Base-by-base conservation (phyloP, 1,140 invertebrate species). In the Pentalonia nigronervosa region DNA sequence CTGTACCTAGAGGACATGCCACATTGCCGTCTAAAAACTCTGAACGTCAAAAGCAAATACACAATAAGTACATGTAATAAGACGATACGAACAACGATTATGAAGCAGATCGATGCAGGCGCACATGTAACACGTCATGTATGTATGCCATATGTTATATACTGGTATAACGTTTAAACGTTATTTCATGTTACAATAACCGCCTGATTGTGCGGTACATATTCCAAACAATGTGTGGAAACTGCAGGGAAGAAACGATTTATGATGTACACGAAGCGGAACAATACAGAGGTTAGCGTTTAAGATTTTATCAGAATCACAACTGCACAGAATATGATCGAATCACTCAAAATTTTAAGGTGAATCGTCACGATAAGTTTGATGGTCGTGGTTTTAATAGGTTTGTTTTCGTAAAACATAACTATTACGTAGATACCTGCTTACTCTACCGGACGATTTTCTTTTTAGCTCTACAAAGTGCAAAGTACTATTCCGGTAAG, bases 161-260 rank as follows among this genome's bases (percentile, higher is more conserved):
- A 83, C 36, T 36, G 7, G 34, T 36, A 34, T 81, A 34, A 1
- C 7, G 30, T 14, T 67, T 30, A 84, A 48, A 87, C n/a, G 45
- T 87, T 87, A 50, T 87, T 87, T 87, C 45, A 48, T 30, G 30
- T 50, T 86, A 88, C 30, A 88, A 50, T 50, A 34, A 88, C 47
- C 47, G 8, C n/a, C 2, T 34, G n/a, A 88, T 88, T 88, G n/a
- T 34, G 86, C 9, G 47, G 47, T 34, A 3, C 8, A 6, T 76
- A n/a, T 76, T 17, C n/a, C 30, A 17, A n/a, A 20, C 14, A n/a
- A 76, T n/a, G 14, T 0, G 4, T 17, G 60, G n/a, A 14, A 87
- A 48, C 30, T 7, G 20, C 50, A 53, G 86, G 34, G 30, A 36
- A 50, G n/a, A 34, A n/a, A n/a, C 86, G 20, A 11, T 47, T 87